Evolutionary conservation across 2,797 vertebrate species (phyloP), one percentile per base, ranked within the genome.

Genomic region (Lepus oiostolus): DNA sequence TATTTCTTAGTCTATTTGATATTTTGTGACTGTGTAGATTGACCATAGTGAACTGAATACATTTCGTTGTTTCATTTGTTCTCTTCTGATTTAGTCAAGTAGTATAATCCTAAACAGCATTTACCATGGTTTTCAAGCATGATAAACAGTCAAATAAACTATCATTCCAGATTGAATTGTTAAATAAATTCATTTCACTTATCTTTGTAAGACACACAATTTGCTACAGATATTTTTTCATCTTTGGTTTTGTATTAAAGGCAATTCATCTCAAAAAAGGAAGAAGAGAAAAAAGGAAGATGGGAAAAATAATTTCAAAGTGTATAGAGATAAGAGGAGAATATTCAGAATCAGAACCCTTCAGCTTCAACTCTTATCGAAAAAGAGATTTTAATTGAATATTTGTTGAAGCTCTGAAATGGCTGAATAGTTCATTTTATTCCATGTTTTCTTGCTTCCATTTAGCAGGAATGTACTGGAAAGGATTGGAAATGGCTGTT

Each of bases 321-420:
- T 6, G 26, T 76, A 3, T 5, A 32, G 47, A 76, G 74, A 87
- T 63, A 84, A 87, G 21, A 68, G 67, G 75, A 87, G 19, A 26
- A 22, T 82, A 30, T 75, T 95, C 24, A 71, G 93, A 83, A 76
- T 77, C 24, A 63, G 26, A 50, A 6, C 5, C 19, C 30, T 74
- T 72, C 5, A 28, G 26, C 32, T 52, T 75, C 77, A 89, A 93
- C 13, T 16, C 70, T 88, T 90, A 92, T 80, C 77, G 94, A 94
- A 96, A 93, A 88, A 67, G 88, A 58, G 21, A 71, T 50, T 87
- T 91, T 92, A 80, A 94, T 93, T 81, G 88, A 50, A 13, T 86
- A 88, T 16, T 97, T 96, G 84, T 72, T 95, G 65, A 96, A 93
- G 88, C 92, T 97, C 82, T 96, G 84, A 95, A 92, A 54, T 94